Base-by-base conservation (phyloP, 2,797 vertebrate genomes). In the Pseudopleuronectes americanus region DNA sequence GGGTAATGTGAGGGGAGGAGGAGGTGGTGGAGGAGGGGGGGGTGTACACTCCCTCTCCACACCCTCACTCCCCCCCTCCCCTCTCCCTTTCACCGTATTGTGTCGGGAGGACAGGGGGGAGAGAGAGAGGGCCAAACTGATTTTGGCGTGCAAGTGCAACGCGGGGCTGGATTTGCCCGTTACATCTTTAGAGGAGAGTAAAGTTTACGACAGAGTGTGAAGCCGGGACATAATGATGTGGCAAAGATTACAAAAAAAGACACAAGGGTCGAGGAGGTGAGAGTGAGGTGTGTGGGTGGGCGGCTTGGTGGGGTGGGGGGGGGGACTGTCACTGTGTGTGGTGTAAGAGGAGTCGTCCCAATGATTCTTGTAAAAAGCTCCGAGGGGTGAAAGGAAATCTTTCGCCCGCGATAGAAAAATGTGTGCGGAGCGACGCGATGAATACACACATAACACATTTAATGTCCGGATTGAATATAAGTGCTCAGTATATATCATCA, bases 401-500 rank as follows among this genome's bases (percentile, higher is more conserved):
- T 91, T 24, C 90, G 80, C 80, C 19, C 0, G 21, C 71, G 64
- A 74, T 24, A 24, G 74, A 80, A 81, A 87, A 88, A 83, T 68
- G 71, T 68, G 71, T 70, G 73, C 38, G 6, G 70, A 68, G 76
- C 74, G 24, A 64, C 21, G 71, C 67, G 36, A 71, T 57, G 76
- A 81, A 84, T 79, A 64, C 74, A 80, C 84, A 88, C 70, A 64
- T 72, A 82, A 70, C 74, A 64, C 82, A 86, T 92, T 91, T 88
- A 86, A 87, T 87, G 84, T 85, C 76, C 67, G 69, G 88, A 89
- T 81, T 84, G 85, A 90, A 89, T 90, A 87, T 84, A 87, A 90
- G 91, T 90, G 81, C 89, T 92, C 84, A 91, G 90, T 92, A 90
- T 92, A 92, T 90, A 92, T 91, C 90, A 91, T 92, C 88, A 90